A percentile compares a stretch with the other conserved stretches of the same genome.
phyloP scores from a whole-genome alignment of 2,888 invertebrate species.

The Halictus quadricinctus region DNA sequence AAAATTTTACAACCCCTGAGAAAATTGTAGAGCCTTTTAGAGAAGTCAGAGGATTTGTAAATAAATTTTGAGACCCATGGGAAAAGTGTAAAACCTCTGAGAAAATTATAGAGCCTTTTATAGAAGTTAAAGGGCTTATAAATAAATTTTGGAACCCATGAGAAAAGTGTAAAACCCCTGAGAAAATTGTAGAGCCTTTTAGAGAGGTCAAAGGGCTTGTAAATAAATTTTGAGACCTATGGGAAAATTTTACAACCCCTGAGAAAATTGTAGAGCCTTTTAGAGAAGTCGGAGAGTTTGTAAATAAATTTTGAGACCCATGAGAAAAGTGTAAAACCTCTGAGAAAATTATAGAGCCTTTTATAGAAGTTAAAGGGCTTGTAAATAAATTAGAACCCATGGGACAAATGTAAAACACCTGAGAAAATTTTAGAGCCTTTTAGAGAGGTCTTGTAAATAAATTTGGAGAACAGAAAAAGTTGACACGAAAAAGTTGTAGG shows the following conservation, averaged over 20 bases:
- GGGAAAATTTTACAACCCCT: too few species aligned
- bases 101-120: rapidly evolving
- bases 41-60: background rate
- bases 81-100: background rate
- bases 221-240: background rate
- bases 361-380: background rate
- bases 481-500: background rate
- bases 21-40: background rate
- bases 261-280: background rate
- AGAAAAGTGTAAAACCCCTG: too few species aligned
- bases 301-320: background rate
- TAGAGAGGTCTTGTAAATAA: too few species aligned
- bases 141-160: background rate
- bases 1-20: background rate
- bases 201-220: background rate
- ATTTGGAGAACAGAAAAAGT: too few species aligned
- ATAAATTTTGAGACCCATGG: background rate
- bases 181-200: background rate
- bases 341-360: background rate
- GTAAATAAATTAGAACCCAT: background rate
- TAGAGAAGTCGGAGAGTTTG: background rate
- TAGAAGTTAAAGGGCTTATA: background rate
- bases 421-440: too few species aligned
- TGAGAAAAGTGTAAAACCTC: too few species aligned
- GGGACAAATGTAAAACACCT: too few species aligned